These are phyloP conservation scores for Parthenolecanium corni DNA, from an alignment of 2,888 invertebrate genomes.

Conservation along the genomic window DNA sequence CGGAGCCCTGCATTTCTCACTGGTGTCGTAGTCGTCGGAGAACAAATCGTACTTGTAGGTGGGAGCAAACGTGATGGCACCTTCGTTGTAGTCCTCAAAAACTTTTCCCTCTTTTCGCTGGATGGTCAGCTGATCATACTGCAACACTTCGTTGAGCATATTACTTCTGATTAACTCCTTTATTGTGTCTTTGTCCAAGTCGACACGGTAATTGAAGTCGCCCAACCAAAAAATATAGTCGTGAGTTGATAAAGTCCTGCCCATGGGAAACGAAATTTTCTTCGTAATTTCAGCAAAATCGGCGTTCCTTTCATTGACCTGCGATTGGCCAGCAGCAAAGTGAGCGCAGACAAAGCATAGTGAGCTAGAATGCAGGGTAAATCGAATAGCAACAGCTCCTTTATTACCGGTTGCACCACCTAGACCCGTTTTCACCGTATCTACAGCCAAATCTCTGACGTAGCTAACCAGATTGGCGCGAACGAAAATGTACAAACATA, in stretches of 20 bases:
- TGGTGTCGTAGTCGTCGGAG: slow-evolving; percentile 97
- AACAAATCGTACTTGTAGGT: slow-evolving; percentile 99
- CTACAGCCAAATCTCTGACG: slow-evolving; percentile 85
- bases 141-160: slow-evolving; percentile 61
- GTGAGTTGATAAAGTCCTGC: slow-evolving; percentile 80
- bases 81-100: slow-evolving; percentile 88
- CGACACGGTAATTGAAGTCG: slow-evolving; percentile 96
- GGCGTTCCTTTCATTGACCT: slow-evolving; percentile 86
- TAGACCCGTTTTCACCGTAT: slow-evolving; percentile 94
- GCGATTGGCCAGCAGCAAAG: slow-evolving; percentile 97
- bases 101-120: slow-evolving; percentile 70
- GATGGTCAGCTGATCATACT: slow-evolving; percentile 75
- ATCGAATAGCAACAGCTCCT: slow-evolving; percentile 85
- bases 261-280: slow-evolving; percentile 84
- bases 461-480: slow-evolving; percentile 77
- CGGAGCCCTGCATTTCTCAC: slow-evolving; percentile 91
- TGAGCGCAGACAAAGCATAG: slow-evolving; percentile 97
- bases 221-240: slow-evolving; percentile 99
- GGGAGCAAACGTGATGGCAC: slow-evolving; percentile 79
- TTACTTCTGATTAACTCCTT: slow-evolving; percentile 67
- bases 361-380: slow-evolving; percentile 83
- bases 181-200: slow-evolving; percentile 88
- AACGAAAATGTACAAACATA: slow-evolving; percentile 90
- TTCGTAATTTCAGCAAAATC: slow-evolving; percentile 92
- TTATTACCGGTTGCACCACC: slow-evolving; percentile 97